These are phyloP conservation scores for Nasonia vitripennis DNA, from an alignment of 1,140 invertebrate genomes.

Conservation along the genomic window DNA sequence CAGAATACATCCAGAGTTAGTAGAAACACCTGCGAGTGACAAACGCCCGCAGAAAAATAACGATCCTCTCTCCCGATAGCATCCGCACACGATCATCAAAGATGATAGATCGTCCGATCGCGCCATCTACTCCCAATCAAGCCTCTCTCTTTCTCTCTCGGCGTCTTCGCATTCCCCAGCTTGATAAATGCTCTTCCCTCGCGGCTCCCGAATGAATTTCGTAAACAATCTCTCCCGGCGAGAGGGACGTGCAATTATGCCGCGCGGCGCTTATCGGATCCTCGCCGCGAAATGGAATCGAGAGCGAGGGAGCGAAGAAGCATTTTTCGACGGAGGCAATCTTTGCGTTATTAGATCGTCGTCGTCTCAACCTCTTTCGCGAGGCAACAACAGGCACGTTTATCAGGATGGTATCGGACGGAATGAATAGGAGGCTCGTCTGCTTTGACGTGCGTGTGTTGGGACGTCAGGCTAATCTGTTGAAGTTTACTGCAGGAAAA, in stretches of 20 bases:
- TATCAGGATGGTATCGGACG: slow-evolving; percentile 56
- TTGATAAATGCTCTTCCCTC: slow-evolving; percentile 15
- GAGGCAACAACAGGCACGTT: slow-evolving; percentile 51
- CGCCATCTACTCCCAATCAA: neutral
- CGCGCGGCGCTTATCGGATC: slow-evolving; percentile 29
- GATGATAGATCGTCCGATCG: slow-evolving; percentile 17
- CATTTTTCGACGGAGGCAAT: slow-evolving; percentile 38
- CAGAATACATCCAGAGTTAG: too few species aligned
- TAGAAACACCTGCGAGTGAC: neutral
- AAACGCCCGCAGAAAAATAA: neutral
- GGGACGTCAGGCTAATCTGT: neutral
- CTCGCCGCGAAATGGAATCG: slow-evolving; percentile 40
- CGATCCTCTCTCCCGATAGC: neutral
- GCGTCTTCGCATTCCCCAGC: neutral
- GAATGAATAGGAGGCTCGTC: slow-evolving; percentile 44
- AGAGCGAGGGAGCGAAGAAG: neutral
- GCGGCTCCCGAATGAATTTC: slow-evolving; percentile 30
- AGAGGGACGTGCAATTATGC: slow-evolving; percentile 41
- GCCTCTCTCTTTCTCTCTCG: too few species aligned
- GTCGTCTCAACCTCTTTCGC: neutral
- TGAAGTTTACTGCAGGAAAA: neutral
- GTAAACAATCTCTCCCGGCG: slow-evolving; percentile 36
- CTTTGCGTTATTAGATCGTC: slow-evolving; percentile 40
- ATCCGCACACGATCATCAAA: neutral
- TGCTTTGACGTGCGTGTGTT: neutral